Percentiles rank a stretch among this genome's conserved stretches.
Conservation (phyloP, 1,140 invertebrate species). For the Phocides pigmalion region DNA sequence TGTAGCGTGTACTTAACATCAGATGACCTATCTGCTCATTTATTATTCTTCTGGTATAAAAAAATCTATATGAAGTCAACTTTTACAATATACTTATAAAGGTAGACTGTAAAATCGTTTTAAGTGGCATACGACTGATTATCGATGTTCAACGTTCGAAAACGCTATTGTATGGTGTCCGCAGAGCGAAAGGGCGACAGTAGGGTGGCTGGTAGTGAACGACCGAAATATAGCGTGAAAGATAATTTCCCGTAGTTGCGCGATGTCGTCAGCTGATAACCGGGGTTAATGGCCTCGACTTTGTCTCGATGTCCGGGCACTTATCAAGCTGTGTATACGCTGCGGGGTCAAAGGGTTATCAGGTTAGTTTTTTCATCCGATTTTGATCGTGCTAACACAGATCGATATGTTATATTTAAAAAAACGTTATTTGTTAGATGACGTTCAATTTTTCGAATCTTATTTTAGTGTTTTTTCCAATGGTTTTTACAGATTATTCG, state of each 20-base stretch:
- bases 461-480: too few relatives aligned
- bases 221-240: slow-evolving; percentile 75
- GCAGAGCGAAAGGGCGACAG: slow-evolving; percentile 35
- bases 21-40: too few relatives aligned
- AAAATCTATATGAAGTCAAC: too few relatives aligned
- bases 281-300: slow-evolving; percentile 74
- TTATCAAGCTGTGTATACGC: slow-evolving; percentile 60
- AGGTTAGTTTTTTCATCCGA: slow-evolving; percentile 61
- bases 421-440: not conserved
- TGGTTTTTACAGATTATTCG: too few relatives aligned
- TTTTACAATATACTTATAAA: too few relatives aligned
- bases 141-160: not conserved
- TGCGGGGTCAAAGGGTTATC: slow-evolving; percentile 71
- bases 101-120: too few relatives aligned
- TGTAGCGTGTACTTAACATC: too few relatives aligned
- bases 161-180: not conserved
- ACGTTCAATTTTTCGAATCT: too few relatives aligned
- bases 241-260: slow-evolving; percentile 70
- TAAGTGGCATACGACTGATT: not conserved
- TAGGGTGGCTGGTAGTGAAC: slow-evolving; percentile 47
- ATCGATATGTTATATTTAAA: not conserved
- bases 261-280: slow-evolving; percentile 81
- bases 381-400: slow-evolving; percentile 24
- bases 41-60: too few relatives aligned
- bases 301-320: slow-evolving; percentile 72